These are phyloP conservation scores for Steatornis caripensis DNA, from an alignment of 2,113 vertebrate genomes.

Conservation along the genomic window DNA sequence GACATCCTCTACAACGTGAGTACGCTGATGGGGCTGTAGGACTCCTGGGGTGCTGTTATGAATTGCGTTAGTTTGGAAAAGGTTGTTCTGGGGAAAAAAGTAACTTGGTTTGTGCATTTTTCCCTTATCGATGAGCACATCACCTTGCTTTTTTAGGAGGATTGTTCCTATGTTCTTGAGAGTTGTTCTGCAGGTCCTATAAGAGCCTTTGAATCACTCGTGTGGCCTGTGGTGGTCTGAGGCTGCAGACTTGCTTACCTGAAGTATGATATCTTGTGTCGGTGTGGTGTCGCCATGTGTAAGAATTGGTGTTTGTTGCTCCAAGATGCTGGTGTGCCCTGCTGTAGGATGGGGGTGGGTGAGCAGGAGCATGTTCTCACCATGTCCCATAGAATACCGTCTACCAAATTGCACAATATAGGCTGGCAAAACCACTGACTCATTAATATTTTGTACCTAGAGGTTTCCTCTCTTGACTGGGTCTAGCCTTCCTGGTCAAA, in stretches of 20 bases:
- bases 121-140: neutral
- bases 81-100: neutral
- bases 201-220: neutral
- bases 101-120: fast-evolving
- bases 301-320: neutral
- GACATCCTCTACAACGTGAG: constrained; percentile 97
- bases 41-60: neutral
- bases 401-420: too few species aligned
- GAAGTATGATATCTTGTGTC: neutral
- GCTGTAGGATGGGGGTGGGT: neutral
- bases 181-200: neutral
- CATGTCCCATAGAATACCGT: neutral
- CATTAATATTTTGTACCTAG: neutral
- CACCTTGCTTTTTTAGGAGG: neutral
- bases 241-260: neutral
- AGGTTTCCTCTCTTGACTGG: neutral
- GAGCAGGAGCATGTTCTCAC: neutral
- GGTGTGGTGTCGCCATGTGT: neutral
- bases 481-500: neutral
- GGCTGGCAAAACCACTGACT: neutral
- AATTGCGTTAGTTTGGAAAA: neutral
- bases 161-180: neutral
- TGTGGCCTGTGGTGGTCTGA: neutral
- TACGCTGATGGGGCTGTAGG: neutral
- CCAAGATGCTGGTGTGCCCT: neutral